Base-by-base conservation (phyloP, 2,888 invertebrate genomes). In the Siphlonurus alternatus region DNA sequence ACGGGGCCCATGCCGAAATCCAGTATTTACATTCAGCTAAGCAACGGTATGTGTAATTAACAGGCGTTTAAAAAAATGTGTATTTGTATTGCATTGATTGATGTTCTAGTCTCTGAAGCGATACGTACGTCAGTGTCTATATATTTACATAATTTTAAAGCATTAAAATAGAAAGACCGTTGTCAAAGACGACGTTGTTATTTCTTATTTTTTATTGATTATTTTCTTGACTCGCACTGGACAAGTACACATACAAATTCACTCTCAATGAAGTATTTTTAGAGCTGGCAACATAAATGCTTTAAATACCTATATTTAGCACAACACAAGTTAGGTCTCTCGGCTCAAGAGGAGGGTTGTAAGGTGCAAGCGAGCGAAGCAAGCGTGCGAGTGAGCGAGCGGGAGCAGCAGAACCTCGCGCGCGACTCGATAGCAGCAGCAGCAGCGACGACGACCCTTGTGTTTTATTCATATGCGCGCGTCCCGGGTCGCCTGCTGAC, bases 1-100 rank as follows among this genome's bases (percentile, higher is more conserved):
- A 10, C 38, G 38, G 38, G 19, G 7, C 56, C 56, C 5, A 56
- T 56, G 56, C 56, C 56, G 19, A 56, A 56, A 22, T 56, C 56
- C 56, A 56, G 56, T 22, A 56, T 56, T 56, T 56, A 56, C 56
- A 56, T 56, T 56, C 19, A 56, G 22, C n/a, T 56, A n/a, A 56
- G 22, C 56, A n/a, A 22, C 56, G 56, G 56, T 56, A 56, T 22
- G 56, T 56, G 5, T 15, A 38, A n/a, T n/a, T n/a, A n/a, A n/a
- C n/a, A n/a, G n/a, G n/a, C n/a, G n/a, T n/a, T n/a, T n/a, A n/a
- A n/a, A n/a, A n/a, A n/a, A n/a, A n/a, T n/a, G n/a, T n/a, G n/a
- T n/a, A n/a, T n/a, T n/a, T n/a, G n/a, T n/a, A n/a, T n/a, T n/a
- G n/a, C n/a, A n/a, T n/a, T n/a, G n/a, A n/a, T n/a, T n/a, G n/a